Percentiles rank a stretch among this genome's conserved stretches.
Evolutionary conservation across 2,113 vertebrate genomes (phyloP).

Genomic region (Dicerorhinus sumatrensis): DNA sequence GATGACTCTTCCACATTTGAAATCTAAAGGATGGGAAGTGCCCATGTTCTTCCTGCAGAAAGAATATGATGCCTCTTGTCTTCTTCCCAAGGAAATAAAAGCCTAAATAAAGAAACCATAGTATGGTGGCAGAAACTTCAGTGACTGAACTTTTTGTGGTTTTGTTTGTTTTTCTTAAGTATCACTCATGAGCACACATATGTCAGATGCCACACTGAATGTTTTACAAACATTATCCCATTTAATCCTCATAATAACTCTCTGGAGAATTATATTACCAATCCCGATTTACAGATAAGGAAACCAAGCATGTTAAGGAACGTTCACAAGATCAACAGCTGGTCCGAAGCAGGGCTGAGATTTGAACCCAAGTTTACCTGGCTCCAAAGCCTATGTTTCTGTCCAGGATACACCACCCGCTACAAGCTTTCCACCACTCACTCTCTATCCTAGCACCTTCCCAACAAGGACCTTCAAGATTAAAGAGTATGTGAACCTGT

Average conservation of each 20-base stretch:
- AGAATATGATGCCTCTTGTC: not conserved
- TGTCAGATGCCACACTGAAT: not conserved
- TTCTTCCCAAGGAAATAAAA: not conserved
- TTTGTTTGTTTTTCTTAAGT: not conserved
- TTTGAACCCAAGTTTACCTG: not conserved
- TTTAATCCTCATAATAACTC: not conserved
- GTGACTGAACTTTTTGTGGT: not conserved
- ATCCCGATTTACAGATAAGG: not conserved
- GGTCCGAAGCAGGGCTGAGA: not conserved
- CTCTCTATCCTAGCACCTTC: accelerated
- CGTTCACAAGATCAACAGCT: not conserved
- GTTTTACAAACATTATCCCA: not conserved
- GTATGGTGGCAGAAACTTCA: not conserved
- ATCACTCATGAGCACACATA: not conserved
- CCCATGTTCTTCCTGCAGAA: not conserved
- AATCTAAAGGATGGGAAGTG: accelerated
- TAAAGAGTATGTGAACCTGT: not conserved
- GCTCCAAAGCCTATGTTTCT: not conserved
- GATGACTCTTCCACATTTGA: not conserved
- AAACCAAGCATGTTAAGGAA: not conserved
- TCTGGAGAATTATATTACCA: not conserved
- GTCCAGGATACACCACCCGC: not conserved
- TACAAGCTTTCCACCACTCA: not conserved
- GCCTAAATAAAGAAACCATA: not conserved
- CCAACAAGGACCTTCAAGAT: not conserved